phyloP scores from a whole-genome alignment of 2,113 vertebrate species.

The Arizona elegans region DNA sequence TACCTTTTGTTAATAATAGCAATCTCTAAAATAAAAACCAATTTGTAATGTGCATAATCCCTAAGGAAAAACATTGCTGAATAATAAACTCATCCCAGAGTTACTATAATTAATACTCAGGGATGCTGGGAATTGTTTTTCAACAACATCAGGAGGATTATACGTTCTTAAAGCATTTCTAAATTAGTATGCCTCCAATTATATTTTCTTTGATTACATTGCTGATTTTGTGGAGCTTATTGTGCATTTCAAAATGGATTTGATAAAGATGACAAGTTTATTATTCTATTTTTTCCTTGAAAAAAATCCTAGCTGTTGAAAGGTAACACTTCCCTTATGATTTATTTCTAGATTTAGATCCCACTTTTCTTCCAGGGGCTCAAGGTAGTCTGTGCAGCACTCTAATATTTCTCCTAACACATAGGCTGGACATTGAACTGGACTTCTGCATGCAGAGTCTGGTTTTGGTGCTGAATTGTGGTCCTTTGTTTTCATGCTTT shows the following conservation, averaged over 20 bases:
- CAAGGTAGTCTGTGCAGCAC: neutral
- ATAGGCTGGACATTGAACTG: neutral
- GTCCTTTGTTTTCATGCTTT: neutral
- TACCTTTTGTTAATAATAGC: neutral
- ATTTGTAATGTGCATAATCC: neutral
- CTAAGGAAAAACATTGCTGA: neutral
- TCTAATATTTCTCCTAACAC: neutral
- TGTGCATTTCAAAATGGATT: neutral
- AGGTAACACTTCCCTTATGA: neutral
- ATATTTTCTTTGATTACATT: neutral
- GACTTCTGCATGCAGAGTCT: neutral
- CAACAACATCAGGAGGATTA: neutral
- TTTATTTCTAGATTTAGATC: neutral
- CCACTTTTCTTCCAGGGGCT: neutral
- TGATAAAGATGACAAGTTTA: neutral
- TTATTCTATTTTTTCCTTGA: neutral
- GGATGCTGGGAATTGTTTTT: neutral
- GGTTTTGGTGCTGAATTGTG: neutral
- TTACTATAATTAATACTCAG: neutral
- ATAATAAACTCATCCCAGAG: neutral
- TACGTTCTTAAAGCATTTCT: neutral
- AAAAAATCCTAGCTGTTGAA: neutral
- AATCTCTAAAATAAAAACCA: neutral
- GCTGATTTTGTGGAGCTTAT: neutral
- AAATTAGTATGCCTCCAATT: neutral